These are phyloP conservation scores for Pseudorectes ferrugineus DNA, from an alignment of 2,113 vertebrate genomes.

Conservation along the genomic window DNA sequence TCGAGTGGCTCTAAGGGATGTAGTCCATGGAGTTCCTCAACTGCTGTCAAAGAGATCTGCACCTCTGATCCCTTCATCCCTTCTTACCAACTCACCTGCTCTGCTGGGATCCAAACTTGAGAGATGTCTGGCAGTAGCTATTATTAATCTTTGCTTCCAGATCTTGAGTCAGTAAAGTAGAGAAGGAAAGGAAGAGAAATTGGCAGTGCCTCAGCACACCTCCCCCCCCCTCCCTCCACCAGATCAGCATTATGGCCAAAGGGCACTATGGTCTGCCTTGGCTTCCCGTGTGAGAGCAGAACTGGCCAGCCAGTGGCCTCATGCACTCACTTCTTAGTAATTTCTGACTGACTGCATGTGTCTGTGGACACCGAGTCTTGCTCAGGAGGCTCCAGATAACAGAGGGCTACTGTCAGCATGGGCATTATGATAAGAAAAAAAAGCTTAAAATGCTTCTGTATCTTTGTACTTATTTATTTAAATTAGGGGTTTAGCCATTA, in stretches of 20 bases:
- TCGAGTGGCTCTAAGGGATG: background rate
- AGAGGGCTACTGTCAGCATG: background rate
- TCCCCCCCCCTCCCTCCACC: background rate
- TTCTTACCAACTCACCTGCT: rapidly evolving
- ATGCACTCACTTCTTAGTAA: background rate
- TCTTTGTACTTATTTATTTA: slow-evolving; percentile 5
- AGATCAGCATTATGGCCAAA: background rate
- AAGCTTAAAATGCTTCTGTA: background rate
- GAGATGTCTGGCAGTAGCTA: background rate
- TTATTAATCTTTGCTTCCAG: background rate
- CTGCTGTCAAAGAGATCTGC: background rate
- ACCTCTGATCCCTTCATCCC: background rate
- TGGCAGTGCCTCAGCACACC: background rate
- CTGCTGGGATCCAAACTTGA: background rate
- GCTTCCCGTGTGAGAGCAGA: background rate
- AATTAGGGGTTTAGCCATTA: background rate
- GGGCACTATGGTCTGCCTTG: background rate
- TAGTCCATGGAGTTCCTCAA: background rate
- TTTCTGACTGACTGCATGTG: background rate
- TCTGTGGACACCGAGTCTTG: background rate
- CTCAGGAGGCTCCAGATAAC: background rate
- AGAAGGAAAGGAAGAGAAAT: background rate
- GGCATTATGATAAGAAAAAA: background rate
- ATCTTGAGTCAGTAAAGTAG: background rate
- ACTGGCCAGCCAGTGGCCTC: background rate